Percentiles rank a stretch among this genome's conserved stretches.
Conservation (phyloP, 92 coral and sea anemone genomes). For the Palythoa grandis region DNA sequence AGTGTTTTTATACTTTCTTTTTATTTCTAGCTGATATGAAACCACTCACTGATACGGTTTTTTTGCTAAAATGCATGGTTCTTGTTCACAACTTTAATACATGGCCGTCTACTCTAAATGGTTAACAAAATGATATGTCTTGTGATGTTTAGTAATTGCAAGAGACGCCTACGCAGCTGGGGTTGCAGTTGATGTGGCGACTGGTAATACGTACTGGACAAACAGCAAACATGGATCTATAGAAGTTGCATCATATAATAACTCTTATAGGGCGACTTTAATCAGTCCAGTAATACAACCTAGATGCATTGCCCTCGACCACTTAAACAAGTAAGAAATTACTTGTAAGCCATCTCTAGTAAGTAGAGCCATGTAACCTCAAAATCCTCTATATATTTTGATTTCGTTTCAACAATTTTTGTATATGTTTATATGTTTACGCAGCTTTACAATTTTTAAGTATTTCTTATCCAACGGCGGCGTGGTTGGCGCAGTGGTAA, state of each 20-base stretch:
- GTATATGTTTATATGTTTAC: too few species aligned
- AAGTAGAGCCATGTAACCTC: too few species aligned
- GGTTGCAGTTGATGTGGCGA: constrained; percentile 12
- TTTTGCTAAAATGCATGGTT: background rate
- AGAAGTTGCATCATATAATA: constrained; percentile 24
- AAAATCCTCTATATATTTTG: too few species aligned
- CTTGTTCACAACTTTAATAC: too few species aligned
- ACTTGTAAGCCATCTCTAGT: background rate
- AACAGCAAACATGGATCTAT: constrained; percentile 3
- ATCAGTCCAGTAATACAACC: background rate
- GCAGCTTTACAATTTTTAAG: too few species aligned
- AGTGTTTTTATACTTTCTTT: too few species aligned
- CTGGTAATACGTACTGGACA: constrained; percentile 33
- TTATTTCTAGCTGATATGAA: too few species aligned
- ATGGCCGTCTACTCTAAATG: background rate
- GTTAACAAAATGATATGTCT: background rate
- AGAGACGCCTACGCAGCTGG: constrained; percentile 33
- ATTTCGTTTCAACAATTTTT: too few species aligned
- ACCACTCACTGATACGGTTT: background rate
- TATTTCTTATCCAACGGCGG: too few species aligned
- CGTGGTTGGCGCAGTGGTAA: too few species aligned
- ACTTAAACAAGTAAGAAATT: constrained; percentile 24
- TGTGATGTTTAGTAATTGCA: constrained; percentile 11
- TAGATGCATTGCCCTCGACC: constrained; percentile 9
- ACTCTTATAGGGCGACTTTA: background rate